These are phyloP conservation scores for Trinorchestia longiramus DNA, from an alignment of 1,140 invertebrate species.

Conservation along the genomic window DNA sequence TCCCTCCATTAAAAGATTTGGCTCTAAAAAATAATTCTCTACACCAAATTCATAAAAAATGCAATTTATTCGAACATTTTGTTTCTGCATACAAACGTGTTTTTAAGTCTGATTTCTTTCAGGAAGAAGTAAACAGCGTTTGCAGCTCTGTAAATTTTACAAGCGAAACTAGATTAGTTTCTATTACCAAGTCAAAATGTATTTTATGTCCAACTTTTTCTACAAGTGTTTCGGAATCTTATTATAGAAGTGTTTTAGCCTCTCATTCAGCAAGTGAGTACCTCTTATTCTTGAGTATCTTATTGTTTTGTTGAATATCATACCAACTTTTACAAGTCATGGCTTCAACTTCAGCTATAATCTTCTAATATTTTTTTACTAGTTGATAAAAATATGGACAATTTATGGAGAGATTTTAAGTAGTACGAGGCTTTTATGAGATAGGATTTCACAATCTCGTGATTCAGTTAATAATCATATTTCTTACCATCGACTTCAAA, in stretches of 20 bases:
- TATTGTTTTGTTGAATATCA: no score
- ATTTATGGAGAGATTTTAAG: not conserved
- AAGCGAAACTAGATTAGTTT: not conserved
- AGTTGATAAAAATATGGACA: not conserved
- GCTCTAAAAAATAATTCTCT: no score
- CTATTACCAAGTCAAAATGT: not conserved
- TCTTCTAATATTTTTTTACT: not conserved
- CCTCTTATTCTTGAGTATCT: no score
- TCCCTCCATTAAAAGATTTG: no score
- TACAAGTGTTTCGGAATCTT: not conserved
- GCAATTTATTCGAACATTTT: no score
- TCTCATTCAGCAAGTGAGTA: no score
- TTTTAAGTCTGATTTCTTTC: not conserved
- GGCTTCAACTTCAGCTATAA: not conserved
- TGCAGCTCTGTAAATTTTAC: not conserved
- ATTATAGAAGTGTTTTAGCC: no score
- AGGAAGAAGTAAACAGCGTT: not conserved
- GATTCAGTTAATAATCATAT: not conserved
- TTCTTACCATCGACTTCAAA: not conserved
- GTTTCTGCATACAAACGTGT: not conserved
- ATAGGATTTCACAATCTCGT: not conserved
- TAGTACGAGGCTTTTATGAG: not conserved
- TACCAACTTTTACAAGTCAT: not conserved
- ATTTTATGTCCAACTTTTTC: not conserved
- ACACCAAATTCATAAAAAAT: no score